Evolutionary conservation across 2,113 vertebrate species (phyloP).

Genomic region (Pachypanchax playfairii): DNA sequence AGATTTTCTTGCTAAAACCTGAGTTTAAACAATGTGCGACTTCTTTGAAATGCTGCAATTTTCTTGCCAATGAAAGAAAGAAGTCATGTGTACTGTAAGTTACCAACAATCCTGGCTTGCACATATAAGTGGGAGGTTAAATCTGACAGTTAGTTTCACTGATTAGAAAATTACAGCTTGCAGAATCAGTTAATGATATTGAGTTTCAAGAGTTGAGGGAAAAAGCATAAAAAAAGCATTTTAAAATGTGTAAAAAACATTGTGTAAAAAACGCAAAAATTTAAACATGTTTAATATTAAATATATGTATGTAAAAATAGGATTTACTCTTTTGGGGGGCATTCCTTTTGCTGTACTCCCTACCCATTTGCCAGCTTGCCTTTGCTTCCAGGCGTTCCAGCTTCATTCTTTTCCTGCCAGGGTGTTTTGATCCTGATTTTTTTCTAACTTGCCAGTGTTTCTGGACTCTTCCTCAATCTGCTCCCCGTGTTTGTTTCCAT

Average conservation of each 20-base stretch:
- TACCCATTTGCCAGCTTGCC: conserved; percentile 19
- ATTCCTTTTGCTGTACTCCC: not conserved
- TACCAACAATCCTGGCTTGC: not conserved
- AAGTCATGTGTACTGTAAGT: not conserved
- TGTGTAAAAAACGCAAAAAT: no score
- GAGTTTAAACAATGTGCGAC: no score
- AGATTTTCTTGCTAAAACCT: no score
- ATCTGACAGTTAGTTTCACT: not conserved
- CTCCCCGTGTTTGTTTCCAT: not conserved
- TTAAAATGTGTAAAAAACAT: not conserved
- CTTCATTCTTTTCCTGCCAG: conserved; percentile 9
- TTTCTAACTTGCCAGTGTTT: conserved; percentile 8
- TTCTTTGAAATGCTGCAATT: not conserved
- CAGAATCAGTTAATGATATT: not conserved
- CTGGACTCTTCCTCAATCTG: conserved; percentile 4
- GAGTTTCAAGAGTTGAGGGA: not conserved
- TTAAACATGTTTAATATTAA: not conserved
- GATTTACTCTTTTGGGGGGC: not conserved
- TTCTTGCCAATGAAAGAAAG: not conserved
- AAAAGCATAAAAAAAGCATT: not conserved
- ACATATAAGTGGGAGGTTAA: not conserved
- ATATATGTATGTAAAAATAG: no score
- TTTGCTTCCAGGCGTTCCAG: conserved; percentile 6
- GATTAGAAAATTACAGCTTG: conserved; percentile 4
- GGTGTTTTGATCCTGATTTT: conserved; percentile 17